A percentile compares a stretch with the other conserved stretches of the same genome.
phyloP scores from a whole-genome alignment of 2,888 invertebrate genomes.

The Melanchra persicariae region DNA sequence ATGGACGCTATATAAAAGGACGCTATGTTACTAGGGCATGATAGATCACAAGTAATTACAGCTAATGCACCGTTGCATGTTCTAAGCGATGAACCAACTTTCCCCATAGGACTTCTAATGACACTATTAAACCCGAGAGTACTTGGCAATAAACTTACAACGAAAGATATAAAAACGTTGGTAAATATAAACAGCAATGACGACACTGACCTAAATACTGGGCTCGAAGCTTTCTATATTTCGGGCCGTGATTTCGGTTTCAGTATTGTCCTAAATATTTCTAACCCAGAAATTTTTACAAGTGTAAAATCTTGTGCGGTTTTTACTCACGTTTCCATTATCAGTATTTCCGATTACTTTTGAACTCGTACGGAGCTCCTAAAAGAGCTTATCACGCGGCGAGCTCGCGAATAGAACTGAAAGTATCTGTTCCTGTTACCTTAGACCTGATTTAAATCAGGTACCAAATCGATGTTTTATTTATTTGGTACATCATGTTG shows the following conservation, averaged over 20 bases:
- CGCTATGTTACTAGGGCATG: background rate
- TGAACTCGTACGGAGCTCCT: background rate
- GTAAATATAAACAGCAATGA: constrained; percentile 30
- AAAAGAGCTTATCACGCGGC: background rate
- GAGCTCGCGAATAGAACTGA: constrained; percentile 18
- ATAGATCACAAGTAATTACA: constrained; percentile 33
- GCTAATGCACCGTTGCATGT: constrained; percentile 42
- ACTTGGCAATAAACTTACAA: constrained; percentile 39
- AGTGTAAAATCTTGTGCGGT: background rate
- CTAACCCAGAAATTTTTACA: background rate
- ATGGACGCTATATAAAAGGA: background rate
- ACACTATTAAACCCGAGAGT: constrained; percentile 9
- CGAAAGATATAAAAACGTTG: constrained; percentile 23
- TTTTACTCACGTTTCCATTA: constrained; percentile 29
- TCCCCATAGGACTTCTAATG: constrained; percentile 32
- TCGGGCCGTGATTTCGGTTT: constrained; percentile 16
- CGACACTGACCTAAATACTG: constrained; percentile 30
- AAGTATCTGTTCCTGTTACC: background rate
- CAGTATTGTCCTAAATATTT: background rate
- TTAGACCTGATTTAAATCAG: constrained; percentile 24
- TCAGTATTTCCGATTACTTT: background rate
- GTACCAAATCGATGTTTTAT: constrained; percentile 23
- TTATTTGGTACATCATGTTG: constrained; percentile 7
- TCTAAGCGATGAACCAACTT: constrained; percentile 28
- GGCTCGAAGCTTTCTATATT: constrained; percentile 7